phyloP scores from a whole-genome alignment of 2,888 invertebrate genomes.

The Octonoba sinensis region DNA sequence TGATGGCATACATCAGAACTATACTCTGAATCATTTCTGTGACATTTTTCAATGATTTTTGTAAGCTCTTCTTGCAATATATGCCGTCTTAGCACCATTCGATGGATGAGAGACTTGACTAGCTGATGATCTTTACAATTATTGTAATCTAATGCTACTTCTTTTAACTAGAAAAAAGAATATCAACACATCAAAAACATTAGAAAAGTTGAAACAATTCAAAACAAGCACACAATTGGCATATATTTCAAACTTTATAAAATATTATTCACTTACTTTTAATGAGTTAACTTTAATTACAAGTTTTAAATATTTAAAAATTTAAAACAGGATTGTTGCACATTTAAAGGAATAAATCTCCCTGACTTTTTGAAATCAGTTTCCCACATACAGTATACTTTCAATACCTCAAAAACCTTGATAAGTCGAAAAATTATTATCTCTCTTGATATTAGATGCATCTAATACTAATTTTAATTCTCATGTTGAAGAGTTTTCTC shows the following conservation, averaged over 20 bases:
- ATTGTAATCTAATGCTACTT: conserved; percentile 81
- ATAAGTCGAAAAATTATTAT: too few relatives aligned
- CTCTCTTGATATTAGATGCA: too few relatives aligned
- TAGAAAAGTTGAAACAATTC: neutral
- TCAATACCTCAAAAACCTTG: too few relatives aligned
- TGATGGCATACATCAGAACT: conserved; percentile 33
- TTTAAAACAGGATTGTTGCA: too few relatives aligned
- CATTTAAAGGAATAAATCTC: too few relatives aligned
- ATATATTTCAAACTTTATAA: neutral
- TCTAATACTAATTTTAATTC: too few relatives aligned
- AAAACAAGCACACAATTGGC: neutral
- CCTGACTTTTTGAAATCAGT: too few relatives aligned
- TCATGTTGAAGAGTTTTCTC: too few relatives aligned
- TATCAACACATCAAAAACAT: neutral
- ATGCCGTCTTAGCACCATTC: conserved; percentile 63
- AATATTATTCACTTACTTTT: too few relatives aligned
- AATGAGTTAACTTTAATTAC: too few relatives aligned
- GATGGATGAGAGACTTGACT: conserved; percentile 68
- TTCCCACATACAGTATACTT: too few relatives aligned
- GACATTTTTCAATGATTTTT: conserved; percentile 65
- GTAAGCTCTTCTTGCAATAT: conserved; percentile 64
- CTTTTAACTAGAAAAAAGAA: conserved; percentile 76
- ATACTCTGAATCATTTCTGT: conserved; percentile 26
- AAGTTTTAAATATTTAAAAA: too few relatives aligned
- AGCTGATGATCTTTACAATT: conserved; percentile 77